Evolutionary conservation across 2,113 vertebrate species (phyloP).

Genomic region (Perca fluviatilis): DNA sequence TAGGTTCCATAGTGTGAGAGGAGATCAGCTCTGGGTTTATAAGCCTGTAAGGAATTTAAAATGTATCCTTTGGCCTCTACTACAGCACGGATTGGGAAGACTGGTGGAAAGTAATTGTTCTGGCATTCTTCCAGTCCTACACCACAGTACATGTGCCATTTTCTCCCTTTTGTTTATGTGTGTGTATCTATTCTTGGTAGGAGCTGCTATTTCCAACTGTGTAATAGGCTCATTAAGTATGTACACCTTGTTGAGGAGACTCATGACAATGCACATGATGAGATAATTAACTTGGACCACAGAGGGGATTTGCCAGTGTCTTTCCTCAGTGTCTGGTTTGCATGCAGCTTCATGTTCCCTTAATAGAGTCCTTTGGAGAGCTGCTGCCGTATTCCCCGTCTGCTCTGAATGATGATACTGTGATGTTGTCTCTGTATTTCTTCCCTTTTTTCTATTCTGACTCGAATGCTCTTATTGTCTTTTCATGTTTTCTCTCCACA

Average conservation of each 20-base stretch:
- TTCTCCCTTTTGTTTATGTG: not conserved
- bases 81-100: too few relatives aligned
- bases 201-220: conserved; percentile 11
- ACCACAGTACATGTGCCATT: not conserved
- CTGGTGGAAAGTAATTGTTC: too few relatives aligned
- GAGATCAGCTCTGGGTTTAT: not conserved
- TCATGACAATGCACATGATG: conserved; percentile 54
- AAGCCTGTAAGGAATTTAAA: not conserved
- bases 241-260: conserved; percentile 31
- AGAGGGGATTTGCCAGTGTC: conserved; percentile 17
- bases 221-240: conserved; percentile 47
- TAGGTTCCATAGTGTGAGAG: not conserved
- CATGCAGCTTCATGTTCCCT: conserved; percentile 24
- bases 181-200: not conserved
- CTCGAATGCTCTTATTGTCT: not conserved
- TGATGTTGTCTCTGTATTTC: conserved; percentile 38
- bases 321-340: conserved; percentile 23
- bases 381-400: conserved; percentile 26
- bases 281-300: conserved; percentile 56
- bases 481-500: not conserved
- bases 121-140: too few relatives aligned
- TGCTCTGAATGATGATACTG: conserved; percentile 10
- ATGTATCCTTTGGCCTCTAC: too few relatives aligned
- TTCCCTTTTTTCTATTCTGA: conserved; percentile 5
- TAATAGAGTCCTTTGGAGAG: not conserved